Base-by-base conservation (phyloP, 2,797 vertebrate genomes). In the Salmo trutta region DNA sequence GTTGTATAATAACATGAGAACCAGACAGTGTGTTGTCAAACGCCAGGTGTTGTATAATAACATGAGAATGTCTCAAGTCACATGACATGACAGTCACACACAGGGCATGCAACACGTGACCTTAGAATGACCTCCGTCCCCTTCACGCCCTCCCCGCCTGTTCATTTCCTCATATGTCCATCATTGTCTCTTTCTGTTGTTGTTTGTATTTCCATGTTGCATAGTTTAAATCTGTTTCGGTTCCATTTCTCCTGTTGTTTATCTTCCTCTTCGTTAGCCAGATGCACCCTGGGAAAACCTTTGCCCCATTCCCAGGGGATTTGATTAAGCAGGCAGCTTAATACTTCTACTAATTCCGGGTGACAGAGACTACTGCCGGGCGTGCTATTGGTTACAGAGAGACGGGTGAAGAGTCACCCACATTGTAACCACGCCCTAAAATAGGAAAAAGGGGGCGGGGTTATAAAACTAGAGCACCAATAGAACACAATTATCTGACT, bases 41-140 rank as follows among this genome's bases (percentile, higher is more conserved):
- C 87, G 54, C 47, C 74, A 66, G 17, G 51, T 83, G 68, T 82
- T 80, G 83, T 80, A 73, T 84, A 76, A 56, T 78, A 70, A 69
- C 16, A 68, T 62, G 51, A 65, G 71, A 88, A 84, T 87, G 79
- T 47, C 41, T 47, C 41, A 12, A 47, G 10, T 47, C 10, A 47
- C 7, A 41, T 41, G 36, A 8, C 41, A 47, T 47, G 41, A 47
- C 41, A 47, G 41, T 47, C 41, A 88, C 84, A 80, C 87, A 73
- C 86, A 83, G 89, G 81, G 79, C 93, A 93, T 93, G 91, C 93
- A 92, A 89, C 85, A 90, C 84, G 90, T 80, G 78, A 85, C 80
- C 76, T 80, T 75, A 88, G 62, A 62, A 62, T 72, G 19, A 74
- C 36, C 77, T 59, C 75, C 78, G 64, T 10, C 74, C 73, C 3